Percentiles rank a stretch among this genome's conserved stretches.
These are phyloP conservation scores for Trinectes maculatus DNA, from an alignment of 2,113 vertebrate species.

Conservation along the genomic window DNA sequence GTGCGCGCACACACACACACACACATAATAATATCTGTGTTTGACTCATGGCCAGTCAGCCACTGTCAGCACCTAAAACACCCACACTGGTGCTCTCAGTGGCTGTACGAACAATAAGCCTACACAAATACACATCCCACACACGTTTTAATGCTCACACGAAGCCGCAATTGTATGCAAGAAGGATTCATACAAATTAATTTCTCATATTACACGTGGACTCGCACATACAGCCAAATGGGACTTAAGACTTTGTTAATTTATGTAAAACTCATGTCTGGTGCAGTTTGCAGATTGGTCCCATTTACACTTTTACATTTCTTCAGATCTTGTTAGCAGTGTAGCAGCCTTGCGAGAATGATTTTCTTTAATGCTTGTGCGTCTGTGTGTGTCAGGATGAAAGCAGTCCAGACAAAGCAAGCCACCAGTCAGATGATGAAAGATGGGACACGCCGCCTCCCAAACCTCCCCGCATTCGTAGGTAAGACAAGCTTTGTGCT, in stretches of 20 bases:
- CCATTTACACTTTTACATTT: no score
- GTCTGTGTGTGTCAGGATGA: slow-evolving; percentile 83
- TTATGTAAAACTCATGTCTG: no score
- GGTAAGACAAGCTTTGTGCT: slow-evolving; percentile 72
- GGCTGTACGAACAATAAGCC: slow-evolving; percentile 57
- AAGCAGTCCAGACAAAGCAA: slow-evolving; percentile 86
- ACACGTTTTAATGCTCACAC: slow-evolving; percentile 16
- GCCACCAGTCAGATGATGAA: slow-evolving; percentile 84
- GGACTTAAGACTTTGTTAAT: no score
- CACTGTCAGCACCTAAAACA: slow-evolving; percentile 53
- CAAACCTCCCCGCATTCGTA: slow-evolving; percentile 94
- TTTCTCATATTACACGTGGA: slow-evolving; percentile 6
- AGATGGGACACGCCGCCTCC: slow-evolving; percentile 94
- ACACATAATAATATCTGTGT: slow-evolving; percentile 23
- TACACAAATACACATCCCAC: slow-evolving; percentile 50
- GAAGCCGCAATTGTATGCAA: slow-evolving; percentile 15
- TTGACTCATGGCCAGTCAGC: slow-evolving; percentile 67
- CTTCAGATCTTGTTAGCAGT: no score
- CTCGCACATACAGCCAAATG: not conserved
- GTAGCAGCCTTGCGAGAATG: no score
- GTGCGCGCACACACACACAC: not conserved
- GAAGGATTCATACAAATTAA: slow-evolving; percentile 8
- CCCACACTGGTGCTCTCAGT: slow-evolving; percentile 60
- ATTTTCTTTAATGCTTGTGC: no score
- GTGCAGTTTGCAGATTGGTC: no score